Evolutionary conservation across 1,140 invertebrate species (phyloP).

Genomic region (Lepidurus packardi): DNA sequence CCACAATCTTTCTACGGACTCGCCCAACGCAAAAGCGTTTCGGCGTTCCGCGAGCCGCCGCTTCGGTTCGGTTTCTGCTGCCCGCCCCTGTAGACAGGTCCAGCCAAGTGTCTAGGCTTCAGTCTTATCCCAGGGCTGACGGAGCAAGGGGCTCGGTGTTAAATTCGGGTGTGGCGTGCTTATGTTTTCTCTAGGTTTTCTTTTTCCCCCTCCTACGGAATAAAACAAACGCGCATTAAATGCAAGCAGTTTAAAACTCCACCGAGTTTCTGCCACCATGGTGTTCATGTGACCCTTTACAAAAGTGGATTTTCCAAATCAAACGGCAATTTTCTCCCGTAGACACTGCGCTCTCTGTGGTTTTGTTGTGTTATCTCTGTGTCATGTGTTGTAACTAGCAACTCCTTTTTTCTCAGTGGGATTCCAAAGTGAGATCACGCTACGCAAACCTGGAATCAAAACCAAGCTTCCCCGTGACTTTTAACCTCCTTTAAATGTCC

Average conservation of each 20-base stretch:
- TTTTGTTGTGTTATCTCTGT: no score
- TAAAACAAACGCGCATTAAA: background rate
- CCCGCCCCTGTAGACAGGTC: background rate
- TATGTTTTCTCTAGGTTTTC: constrained; percentile 5
- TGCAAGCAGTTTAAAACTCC: background rate
- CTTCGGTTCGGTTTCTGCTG: background rate
- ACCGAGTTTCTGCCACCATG: background rate
- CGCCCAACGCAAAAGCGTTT: background rate
- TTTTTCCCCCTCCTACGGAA: background rate
- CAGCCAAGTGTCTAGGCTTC: background rate
- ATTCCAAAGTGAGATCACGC: no score
- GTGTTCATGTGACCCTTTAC: no score
- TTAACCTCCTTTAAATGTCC: no score
- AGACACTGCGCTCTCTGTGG: no score
- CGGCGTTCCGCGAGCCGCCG: background rate
- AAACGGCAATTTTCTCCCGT: no score
- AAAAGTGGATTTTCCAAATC: no score
- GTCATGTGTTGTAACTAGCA: no score
- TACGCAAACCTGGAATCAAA: no score
- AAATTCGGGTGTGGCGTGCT: background rate
- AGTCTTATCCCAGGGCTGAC: background rate
- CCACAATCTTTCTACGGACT: background rate
- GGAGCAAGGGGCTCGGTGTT: background rate
- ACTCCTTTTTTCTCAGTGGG: no score
- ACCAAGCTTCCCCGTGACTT: no score